Conservation (phyloP, 2,888 invertebrate species). For the Eristalinus sepulchralis region DNA sequence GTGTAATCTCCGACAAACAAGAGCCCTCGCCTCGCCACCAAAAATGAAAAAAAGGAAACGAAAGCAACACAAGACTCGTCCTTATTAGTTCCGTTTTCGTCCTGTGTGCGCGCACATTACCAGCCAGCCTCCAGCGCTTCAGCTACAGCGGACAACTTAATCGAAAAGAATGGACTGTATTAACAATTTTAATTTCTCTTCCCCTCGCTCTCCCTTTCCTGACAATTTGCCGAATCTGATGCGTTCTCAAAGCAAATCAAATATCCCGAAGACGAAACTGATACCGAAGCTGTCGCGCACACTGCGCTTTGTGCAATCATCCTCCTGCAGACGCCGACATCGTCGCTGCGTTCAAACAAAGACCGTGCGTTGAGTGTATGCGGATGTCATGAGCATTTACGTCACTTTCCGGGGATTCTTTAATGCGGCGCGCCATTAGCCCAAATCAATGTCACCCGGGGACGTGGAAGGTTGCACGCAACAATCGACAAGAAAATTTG, state of each 20-base stretch:
- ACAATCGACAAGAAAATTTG: constrained; percentile 46
- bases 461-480: constrained; percentile 30
- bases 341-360: constrained; percentile 5
- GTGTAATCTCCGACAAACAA: constrained; percentile 3
- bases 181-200: constrained; percentile 43
- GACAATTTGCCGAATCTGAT: background rate
- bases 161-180: constrained; percentile 56
- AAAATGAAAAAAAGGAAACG: background rate
- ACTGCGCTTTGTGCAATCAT: constrained; percentile 51
- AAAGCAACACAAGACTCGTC: constrained; percentile 11
- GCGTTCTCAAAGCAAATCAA: constrained; percentile 39
- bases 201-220: too few relatives aligned
- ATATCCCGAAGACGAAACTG: constrained; percentile 65
- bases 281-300: constrained; percentile 60
- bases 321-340: constrained; percentile 13
- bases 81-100: constrained; percentile 35
- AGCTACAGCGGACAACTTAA: constrained; percentile 52
- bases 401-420: constrained; percentile 50
- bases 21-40: background rate
- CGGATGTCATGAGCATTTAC: constrained; percentile 63
- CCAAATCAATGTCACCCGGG: constrained; percentile 64
- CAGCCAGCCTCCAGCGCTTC: constrained; percentile 9
- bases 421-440: constrained; percentile 59
- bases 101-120: background rate
- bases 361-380: constrained; percentile 15